Base-by-base conservation (phyloP, 2,113 vertebrate species). In the Nothocercus julius region DNA sequence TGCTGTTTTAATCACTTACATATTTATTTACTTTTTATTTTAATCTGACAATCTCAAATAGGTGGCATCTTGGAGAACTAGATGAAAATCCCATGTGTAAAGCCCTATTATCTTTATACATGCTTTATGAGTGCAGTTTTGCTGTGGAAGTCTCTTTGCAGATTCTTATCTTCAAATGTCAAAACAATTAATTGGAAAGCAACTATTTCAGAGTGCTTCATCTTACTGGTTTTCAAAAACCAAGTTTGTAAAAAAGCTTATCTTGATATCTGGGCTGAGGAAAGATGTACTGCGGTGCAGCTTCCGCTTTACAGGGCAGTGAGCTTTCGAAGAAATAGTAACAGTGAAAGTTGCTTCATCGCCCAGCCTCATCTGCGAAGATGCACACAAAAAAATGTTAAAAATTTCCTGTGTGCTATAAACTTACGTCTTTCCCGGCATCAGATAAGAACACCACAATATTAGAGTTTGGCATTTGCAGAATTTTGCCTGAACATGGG, bases 141-240 rank as follows among this genome's bases (percentile, higher is more conserved):
- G 62, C n/a, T 92, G 20, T 90, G 69, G 51, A 87, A 88, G 40
- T 68, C 19, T 80, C 28, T 82, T 83, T 40, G 61, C 32, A 49
- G 77, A 38, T 93, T 88, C 85, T 94, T 88, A 44, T 79, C 47
- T 76, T 69, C 8, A 44, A 84, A 82, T 68, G 62, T 64, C 82
- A 90, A 88, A 96, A 84, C 51, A 90, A 64, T 78, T 77, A 94
- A 74, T 84, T 47, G 64, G 56, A 87, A 92, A 95, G 95, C 62
- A 95, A 79, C 42, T 64, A 77, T 86, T 95, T 94, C 44, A 7
- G 69, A n/a, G 67, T 34, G 64, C 27, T 93, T 95, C 22, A 44
- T 89, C 25, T 88, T 87, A 17, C 6, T 75, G 74, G 34, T 53
- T 36, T 88, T 94, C 11, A 21, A n/a, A n/a, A n/a, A n/a, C n/a